These are phyloP conservation scores for Tanypteryx hageni DNA, from an alignment of 2,888 invertebrate species.

Conservation along the genomic window DNA sequence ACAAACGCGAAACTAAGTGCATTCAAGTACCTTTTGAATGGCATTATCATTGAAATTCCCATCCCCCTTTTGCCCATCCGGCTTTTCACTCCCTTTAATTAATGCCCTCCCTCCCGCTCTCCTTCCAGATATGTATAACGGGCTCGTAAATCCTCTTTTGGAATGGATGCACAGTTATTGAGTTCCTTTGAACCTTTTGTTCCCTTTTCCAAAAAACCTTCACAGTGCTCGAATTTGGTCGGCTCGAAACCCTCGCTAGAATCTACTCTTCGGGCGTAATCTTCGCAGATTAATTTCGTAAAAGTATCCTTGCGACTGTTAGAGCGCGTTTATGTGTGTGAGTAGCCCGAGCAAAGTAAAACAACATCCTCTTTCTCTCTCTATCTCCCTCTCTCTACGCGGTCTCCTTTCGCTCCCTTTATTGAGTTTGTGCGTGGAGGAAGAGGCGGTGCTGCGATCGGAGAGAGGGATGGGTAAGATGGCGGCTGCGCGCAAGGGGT, in stretches of 20 bases:
- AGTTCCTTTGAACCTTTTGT: neutral
- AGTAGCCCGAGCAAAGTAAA: neutral
- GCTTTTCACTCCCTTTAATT: neutral
- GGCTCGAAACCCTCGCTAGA: neutral
- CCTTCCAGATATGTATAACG: neutral
- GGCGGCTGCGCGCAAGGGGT: neutral
- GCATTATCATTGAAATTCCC: neutral
- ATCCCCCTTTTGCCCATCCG: neutral
- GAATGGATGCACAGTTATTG: neutral
- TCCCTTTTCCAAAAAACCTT: neutral
- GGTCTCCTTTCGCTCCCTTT: neutral
- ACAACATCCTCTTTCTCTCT: neutral
- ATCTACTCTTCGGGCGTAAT: neutral
- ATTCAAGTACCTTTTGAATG: neutral
- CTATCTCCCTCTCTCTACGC: neutral
- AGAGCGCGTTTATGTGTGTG: neutral
- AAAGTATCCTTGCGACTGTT: neutral
- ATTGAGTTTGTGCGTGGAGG: neutral
- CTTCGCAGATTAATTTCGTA: conserved; percentile 5
- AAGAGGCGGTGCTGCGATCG: neutral
- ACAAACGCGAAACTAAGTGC: neutral
- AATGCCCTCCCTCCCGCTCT: neutral
- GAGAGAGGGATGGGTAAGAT: neutral
- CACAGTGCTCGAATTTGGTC: neutral
- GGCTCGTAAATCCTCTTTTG: neutral